Evolutionary conservation across 2,797 vertebrate genomes (phyloP).

Genomic region (Sebastes oblongus): DNA sequence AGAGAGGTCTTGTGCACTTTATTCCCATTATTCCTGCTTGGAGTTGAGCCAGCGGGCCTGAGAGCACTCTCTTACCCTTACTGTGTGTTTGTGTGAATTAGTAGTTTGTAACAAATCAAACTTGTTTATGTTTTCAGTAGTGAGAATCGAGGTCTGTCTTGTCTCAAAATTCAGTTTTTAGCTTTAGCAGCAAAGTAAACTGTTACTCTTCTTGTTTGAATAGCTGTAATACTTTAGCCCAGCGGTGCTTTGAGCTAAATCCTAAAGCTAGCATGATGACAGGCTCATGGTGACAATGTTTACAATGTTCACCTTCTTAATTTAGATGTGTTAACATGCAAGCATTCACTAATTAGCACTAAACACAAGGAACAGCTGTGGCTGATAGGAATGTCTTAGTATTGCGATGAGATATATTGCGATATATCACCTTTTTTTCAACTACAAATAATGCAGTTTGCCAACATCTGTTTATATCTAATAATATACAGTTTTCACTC

Average conservation of each 20-base stretch:
- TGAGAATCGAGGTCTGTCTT: background rate
- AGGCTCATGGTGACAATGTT: background rate
- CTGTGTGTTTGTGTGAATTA: background rate
- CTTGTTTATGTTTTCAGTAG: background rate
- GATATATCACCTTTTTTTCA: too few relatives aligned
- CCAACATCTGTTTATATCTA: too few relatives aligned
- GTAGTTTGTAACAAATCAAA: conserved; percentile 10
- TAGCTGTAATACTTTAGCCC: background rate
- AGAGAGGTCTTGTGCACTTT: conserved; percentile 24
- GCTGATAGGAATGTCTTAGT: background rate
- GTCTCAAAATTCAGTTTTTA: background rate
- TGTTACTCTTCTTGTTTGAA: background rate
- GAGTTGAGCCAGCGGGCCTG: conserved; percentile 12
- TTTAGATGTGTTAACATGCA: background rate
- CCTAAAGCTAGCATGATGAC: background rate
- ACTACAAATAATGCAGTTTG: too few relatives aligned
- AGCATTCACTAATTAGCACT: background rate
- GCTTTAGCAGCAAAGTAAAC: background rate
- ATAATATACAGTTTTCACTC: too few relatives aligned
- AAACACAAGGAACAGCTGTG: background rate
- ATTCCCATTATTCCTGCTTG: conserved; percentile 22
- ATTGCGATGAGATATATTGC: too few relatives aligned
- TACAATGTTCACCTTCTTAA: background rate
- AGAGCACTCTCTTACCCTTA: background rate
- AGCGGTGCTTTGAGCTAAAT: background rate